Evolutionary conservation across 92 coral and sea anemone genomes (phyloP).

Genomic region (Pocillopora meandrina): DNA sequence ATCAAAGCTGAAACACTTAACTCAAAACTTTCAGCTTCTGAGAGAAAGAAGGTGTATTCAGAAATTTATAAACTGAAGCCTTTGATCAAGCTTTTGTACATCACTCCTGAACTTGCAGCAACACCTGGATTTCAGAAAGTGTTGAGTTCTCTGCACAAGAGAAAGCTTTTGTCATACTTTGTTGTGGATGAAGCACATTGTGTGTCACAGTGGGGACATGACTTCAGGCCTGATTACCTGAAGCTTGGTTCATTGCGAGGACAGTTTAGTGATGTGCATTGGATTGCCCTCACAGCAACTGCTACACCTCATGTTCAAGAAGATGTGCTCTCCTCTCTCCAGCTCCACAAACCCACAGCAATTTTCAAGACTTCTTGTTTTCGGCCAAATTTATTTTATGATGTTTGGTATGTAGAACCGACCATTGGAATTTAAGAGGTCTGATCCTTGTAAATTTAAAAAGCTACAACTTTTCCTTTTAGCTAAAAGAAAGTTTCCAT

Average conservation of each 20-base stretch:
- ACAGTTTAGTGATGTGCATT: conserved; percentile 65
- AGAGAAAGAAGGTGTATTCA: conserved; percentile 70
- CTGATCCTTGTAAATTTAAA: background rate
- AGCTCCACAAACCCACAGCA: conserved; percentile 68
- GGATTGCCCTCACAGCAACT: conserved; percentile 95
- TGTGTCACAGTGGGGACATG: conserved; percentile 99
- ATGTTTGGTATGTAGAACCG: conserved; percentile 73
- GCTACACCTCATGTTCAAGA: conserved; percentile 93
- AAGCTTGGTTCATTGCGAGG: conserved; percentile 75
- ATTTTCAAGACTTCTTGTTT: conserved; percentile 78
- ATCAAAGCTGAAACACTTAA: conserved; percentile 83
- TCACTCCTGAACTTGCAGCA: conserved; percentile 95
- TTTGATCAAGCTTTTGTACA: conserved; percentile 75
- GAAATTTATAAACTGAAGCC: conserved; percentile 76
- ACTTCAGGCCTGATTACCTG: conserved; percentile 89
- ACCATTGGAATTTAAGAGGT: background rate
- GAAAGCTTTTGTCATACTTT: conserved; percentile 76
- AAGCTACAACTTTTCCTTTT: too few relatives aligned
- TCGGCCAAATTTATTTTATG: conserved; percentile 92
- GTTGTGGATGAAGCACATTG: conserved; percentile 98
- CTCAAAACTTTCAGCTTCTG: conserved; percentile 75
- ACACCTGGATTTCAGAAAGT: conserved; percentile 82
- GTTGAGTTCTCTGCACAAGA: conserved; percentile 62
- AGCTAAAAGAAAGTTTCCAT: too few relatives aligned
- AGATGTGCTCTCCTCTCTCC: conserved; percentile 69